Base-by-base conservation (phyloP, 2,113 vertebrate genomes). In the Cheirogaleus medius region DNA sequence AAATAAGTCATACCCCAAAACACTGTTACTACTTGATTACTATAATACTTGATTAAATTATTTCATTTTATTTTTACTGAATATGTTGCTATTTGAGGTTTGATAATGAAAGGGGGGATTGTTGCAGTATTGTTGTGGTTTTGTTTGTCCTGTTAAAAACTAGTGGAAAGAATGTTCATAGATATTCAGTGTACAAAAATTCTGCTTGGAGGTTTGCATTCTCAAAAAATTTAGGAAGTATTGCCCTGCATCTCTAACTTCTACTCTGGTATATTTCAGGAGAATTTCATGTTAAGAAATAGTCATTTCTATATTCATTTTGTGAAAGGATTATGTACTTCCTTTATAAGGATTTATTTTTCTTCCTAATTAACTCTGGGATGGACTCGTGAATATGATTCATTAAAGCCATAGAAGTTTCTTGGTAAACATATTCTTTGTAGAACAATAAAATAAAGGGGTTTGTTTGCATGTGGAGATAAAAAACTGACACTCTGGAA, bases 171-270 rank as follows among this genome's bases (percentile, higher is more conserved):
- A 91, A 64, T 37, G 12, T 34, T 39, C 34, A 66, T 4, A 60
- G n/a, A 71, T 29, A 91, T 32, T 69, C 17, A 68, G 27, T 23
- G 87, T 7, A 86, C 7, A 89, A 95, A 83, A 92, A 56, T 20
- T 94, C 6, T 76, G 20, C 66, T 87, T 58, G 29, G 17, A 39
- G 27, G 42, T 94, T 25, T 74, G 10, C 77, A 85, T 84, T 95
- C 76, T 84, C 63, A 87, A 82, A 94, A 77, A 18, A 8, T 69
- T 90, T 80, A 66, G 34, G 34, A 96, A 96, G 86, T 69, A 86
- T 1, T 87, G 44, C 29, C 23, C 82, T 74, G 21, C 2, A 49
- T n/a, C 68, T 39, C 68, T 95, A 82, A 73, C 39, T 69, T 97
- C 66, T 87, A 47, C 13, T 83, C 54, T 54, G 44, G 3, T 73